Evolutionary conservation across 2,797 vertebrate genomes (phyloP), one percentile per base, ranked within the genome.

Genomic region (Enteromius afrohamiltoni): DNA sequence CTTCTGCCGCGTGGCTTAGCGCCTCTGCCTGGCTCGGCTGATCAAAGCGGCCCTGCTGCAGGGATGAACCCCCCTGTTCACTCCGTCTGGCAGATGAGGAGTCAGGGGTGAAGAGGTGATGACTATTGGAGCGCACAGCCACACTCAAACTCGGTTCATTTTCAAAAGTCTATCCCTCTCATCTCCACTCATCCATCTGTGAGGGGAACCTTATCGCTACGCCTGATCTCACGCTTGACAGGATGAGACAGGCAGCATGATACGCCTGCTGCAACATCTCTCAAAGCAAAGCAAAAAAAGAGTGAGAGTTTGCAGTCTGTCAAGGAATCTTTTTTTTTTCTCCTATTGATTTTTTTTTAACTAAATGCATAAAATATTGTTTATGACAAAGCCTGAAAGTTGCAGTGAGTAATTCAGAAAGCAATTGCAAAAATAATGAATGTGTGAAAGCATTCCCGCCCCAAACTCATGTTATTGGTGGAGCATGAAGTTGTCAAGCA

Each of bases 1-100:
- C 87, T 86, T 90, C 87, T 90, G 89, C 85, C 65, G 70, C 77
- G 85, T 83, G 83, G 89, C 89, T 90, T 89, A 88, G 87, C 79
- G 80, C 40, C 70, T 79, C 86, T 83, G 89, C 76, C 79, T 81
- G 76, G 80, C 76, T 82, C 73, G 45, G 51, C 73, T 87, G 84
- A 90, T 91, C 86, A 91, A 91, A 91, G 89, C 69, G 73, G 14
- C 23, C 6, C 55, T 55, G 69, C 84, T 79, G 69, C 31, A 77
- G 65, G 82, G 82, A 85, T 78, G 83, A 83, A 67, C 79, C 77
- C 75, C 67, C 69, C 77, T 62, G 68, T 77, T 78, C 85, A 80
- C 31, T 67, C 73, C 4, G 60, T 73, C 75, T 74, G 51, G 74
- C 77, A 80, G 80, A 88, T 83, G 86, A 86, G 80, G 80, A 80